Conservation (phyloP, 2,113 vertebrate genomes). For the Scolopax mira region DNA sequence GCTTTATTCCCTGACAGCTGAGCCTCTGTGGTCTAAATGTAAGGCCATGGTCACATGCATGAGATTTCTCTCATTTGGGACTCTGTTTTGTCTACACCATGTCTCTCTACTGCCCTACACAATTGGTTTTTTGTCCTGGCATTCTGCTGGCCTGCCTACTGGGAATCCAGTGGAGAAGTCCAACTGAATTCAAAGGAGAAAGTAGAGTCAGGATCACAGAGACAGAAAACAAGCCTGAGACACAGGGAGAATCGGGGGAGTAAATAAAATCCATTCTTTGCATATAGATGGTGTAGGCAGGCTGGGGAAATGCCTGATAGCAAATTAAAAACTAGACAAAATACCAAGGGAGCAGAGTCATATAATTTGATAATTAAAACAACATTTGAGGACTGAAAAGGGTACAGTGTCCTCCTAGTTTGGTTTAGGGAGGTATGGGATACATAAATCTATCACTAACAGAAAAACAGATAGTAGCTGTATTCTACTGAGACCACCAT, state of each 20-base stretch:
- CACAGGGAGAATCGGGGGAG: neutral
- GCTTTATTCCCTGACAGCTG: fast-evolving
- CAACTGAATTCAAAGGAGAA: neutral
- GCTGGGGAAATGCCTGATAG: neutral
- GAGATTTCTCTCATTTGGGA: neutral
- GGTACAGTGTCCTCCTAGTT: neutral
- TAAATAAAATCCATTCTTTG: neutral
- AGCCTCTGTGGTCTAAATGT: neutral
- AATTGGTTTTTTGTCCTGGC: fast-evolving
- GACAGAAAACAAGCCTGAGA: neutral
- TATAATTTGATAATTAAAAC: neutral
- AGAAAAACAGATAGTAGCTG: neutral
- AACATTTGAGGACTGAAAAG: neutral
- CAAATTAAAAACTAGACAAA: neutral
- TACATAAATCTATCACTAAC: neutral
- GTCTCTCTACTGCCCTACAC: neutral
- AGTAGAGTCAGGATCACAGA: neutral
- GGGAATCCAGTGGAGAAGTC: neutral
- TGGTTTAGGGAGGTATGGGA: neutral
- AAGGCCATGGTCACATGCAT: neutral
- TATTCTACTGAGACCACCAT: neutral
- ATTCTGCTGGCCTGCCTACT: neutral
- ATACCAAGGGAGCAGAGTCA: neutral
- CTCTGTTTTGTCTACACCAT: neutral
- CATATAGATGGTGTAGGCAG: neutral